Base-by-base conservation (phyloP, 2,888 invertebrate genomes). In the Dolomedes plantarius region DNA sequence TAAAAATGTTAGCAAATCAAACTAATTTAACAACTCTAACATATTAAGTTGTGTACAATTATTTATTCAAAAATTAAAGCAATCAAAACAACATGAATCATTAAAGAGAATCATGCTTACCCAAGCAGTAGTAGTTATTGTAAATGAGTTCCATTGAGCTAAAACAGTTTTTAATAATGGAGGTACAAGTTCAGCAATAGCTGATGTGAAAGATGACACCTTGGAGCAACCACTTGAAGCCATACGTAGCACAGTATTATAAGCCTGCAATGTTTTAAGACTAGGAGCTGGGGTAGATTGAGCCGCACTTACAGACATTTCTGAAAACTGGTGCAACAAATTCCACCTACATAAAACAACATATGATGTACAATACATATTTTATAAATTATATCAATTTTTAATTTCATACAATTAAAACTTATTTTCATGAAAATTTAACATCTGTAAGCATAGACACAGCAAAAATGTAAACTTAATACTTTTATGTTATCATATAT, bases 121-220 rank as follows among this genome's bases (percentile, higher is more conserved):
- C 93, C 93, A 94, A 46, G 91, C 91, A 39, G 90, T 91, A 36
- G 90, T 89, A 86, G 93, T 92, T 39, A 93, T 91, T 23, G 87
- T 91, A 50, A 92, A 92, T 3, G 91, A 91, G 89, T 93, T 94
- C 94, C 94, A 94, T 88, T 94, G 93, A 88, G 94, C 94, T 32
- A 94, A 91, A 1, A 93, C 93, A 32, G 93, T 92, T 62, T 93
- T 92, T 0, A 94, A 92, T 27, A 91, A 88, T 27, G 89, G 91
- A 0, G 94, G 94, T 82, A 94, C 90, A 39, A 93, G 91, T 6
- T 92, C 91, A 82, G 93, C 92, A 68, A 94, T 91, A 81, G 93
- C 94, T 19, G 93, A 90, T n/a, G 90, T 89, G 36, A 89, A 88
- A n/a, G 85, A 41, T 23, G 91, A 91, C 68, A 91, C 90, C 88